Percentiles rank a stretch among this genome's conserved stretches.
phyloP scores from a whole-genome alignment of 2,888 invertebrate genomes.

The Epinotia bilunana region DNA sequence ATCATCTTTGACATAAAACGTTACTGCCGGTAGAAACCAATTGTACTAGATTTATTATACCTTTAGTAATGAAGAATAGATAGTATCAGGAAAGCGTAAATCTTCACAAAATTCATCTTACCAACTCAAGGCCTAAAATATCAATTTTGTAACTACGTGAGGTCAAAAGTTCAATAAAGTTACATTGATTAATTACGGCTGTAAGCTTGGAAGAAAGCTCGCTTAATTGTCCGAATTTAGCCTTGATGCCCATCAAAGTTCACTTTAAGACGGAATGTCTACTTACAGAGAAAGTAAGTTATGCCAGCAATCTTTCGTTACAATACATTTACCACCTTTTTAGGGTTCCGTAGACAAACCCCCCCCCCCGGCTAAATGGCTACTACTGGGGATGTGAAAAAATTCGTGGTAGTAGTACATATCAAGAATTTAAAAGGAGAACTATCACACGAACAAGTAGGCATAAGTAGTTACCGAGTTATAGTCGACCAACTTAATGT shows the following conservation, averaged over 20 bases:
- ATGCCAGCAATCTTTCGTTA: slow-evolving; percentile 8
- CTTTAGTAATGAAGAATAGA: slow-evolving; percentile 6
- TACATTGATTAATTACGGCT: slow-evolving; percentile 45
- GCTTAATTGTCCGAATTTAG: slow-evolving; percentile 36
- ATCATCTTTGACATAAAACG: not conserved
- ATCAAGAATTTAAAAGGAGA: no score
- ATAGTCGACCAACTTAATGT: no score
- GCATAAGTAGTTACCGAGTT: no score
- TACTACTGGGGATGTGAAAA: no score
- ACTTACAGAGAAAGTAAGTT: not conserved
- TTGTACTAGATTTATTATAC: not conserved
- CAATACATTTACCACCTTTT: not conserved
- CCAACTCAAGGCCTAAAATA: slow-evolving; percentile 22
- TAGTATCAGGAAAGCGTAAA: slow-evolving; percentile 16
- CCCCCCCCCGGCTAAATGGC: no score
- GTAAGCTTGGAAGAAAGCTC: slow-evolving; percentile 39
- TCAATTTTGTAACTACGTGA: slow-evolving; percentile 30
- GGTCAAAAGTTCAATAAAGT: slow-evolving; percentile 38
- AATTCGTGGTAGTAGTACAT: no score
- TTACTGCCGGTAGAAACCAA: not conserved
- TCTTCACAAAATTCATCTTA: slow-evolving; percentile 7
- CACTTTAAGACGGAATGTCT: slow-evolving; percentile 5
- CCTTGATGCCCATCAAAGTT: slow-evolving; percentile 31
- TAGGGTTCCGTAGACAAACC: no score
- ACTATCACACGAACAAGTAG: no score